Percentiles rank a stretch among this genome's conserved stretches.
These are phyloP conservation scores for Drosophila suboccidentalis DNA, from an alignment of 2,888 invertebrate species.

Conservation along the genomic window DNA sequence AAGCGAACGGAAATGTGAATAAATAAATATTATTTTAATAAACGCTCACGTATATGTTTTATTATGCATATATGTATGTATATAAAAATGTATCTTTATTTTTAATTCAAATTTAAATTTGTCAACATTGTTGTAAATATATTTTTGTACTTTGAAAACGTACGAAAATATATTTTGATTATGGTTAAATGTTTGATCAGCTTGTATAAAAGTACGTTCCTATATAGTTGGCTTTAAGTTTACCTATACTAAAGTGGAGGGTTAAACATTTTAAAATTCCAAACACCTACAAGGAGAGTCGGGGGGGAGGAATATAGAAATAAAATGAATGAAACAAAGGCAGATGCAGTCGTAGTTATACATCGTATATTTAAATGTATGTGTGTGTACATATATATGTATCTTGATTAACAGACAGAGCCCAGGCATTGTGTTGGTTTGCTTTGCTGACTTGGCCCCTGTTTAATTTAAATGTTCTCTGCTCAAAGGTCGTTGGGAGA, in stretches of 20 bases:
- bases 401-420: slow-evolving; percentile 27
- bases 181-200: slow-evolving; percentile 6
- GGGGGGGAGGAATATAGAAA: slow-evolving; percentile 45
- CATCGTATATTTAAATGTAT: background rate
- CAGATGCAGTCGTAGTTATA: slow-evolving; percentile 24
- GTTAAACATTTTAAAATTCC: slow-evolving; percentile 62
- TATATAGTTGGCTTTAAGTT: slow-evolving; percentile 30
- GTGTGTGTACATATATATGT: slow-evolving; percentile 23
- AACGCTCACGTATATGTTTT: background rate
- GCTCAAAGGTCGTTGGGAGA: slow-evolving; percentile 19
- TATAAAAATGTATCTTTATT: background rate
- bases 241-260: slow-evolving; percentile 1
- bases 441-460: slow-evolving; percentile 22
- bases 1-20: slow-evolving; percentile 70
- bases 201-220: slow-evolving; percentile 32
- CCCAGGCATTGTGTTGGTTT: slow-evolving; percentile 23
- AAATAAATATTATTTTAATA: slow-evolving; percentile 55
- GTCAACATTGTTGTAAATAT: background rate
- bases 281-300: slow-evolving; percentile 38
- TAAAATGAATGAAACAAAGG: slow-evolving; percentile 53
- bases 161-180: background rate
- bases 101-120: background rate
- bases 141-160: background rate
- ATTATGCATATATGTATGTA: background rate
- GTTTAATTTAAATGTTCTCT: slow-evolving; percentile 66